Base-by-base conservation (phyloP, 2,113 vertebrate genomes). In the Percina caprodes region DNA sequence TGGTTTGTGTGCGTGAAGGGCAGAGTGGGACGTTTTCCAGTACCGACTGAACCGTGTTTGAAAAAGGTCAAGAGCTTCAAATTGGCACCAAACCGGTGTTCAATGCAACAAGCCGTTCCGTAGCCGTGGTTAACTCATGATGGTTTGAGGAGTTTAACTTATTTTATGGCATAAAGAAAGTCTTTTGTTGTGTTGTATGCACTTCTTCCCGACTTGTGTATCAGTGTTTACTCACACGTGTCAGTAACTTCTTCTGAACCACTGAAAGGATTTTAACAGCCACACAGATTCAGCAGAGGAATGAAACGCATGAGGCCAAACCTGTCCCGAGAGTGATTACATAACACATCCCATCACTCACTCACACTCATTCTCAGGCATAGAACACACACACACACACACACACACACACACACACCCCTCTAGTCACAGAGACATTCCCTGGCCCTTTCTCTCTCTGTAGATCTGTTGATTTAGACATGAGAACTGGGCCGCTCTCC, bases 381-480 rank as follows among this genome's bases (percentile, higher is more conserved):
- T 39, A 49, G 15, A 46, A 23, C n/a, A 23, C 51, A 54, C 3
- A 23, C 51, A 52, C 8, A 21, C 18, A 58, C 49, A 35, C 35
- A 69, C 60, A 52, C 42, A 56, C 73, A 33, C 67, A 63, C 49
- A 66, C 24, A 56, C 46, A 60, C 56, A 56, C 13, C n/a, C n/a
- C n/a, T n/a, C 48, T 13, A 16, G 11, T 59, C 24, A 3, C 65
- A 4, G 12, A 59, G 51, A 35, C 21, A 6, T 58, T 63, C 7
- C 35, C 39, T 3, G 1, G 14, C 6, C 6, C 56, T 26, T 39
- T 15, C 39, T 35, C 18, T 45, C 39, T 54, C 51, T 24, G n/a
- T 18, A 4, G 23, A 12, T 63, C 56, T 83, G 83, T 83, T 70
- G 62, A 46, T 74, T 73, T 19, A 76, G 75, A 77, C 76, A 79